Conservation (phyloP, 2,888 invertebrate genomes). For the Morinoia aosen region DNA sequence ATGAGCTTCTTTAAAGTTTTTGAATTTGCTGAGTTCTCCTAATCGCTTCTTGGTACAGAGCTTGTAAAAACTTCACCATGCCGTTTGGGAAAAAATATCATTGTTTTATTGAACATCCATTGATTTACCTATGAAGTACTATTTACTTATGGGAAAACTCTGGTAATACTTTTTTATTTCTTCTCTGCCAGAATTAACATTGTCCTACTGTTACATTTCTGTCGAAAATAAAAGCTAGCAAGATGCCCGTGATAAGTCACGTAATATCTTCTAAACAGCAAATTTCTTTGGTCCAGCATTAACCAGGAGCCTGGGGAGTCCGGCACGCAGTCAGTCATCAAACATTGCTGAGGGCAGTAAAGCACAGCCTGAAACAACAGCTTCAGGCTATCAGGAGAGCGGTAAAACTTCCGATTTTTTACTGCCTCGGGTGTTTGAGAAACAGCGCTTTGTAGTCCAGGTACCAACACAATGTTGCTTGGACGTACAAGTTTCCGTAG, state of each 20-base stretch:
- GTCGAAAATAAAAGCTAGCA: not conserved
- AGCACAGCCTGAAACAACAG: not conserved
- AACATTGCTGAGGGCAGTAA: not conserved
- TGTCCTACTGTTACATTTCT: not conserved
- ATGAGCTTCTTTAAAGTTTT: not conserved
- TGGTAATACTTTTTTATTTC: not conserved
- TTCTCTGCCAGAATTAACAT: not conserved
- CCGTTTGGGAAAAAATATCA: not conserved
- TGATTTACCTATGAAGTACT: not conserved
- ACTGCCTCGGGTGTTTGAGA: not conserved
- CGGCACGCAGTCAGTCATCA: not conserved
- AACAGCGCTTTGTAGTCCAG: not conserved
- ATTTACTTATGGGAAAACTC: not conserved
- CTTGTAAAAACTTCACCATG: not conserved
- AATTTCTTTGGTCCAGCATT: not conserved
- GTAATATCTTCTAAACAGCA: not conserved
- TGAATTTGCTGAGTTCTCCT: not conserved
- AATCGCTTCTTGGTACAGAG: not conserved
- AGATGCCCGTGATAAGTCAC: too few species aligned
- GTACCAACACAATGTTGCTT: not conserved
- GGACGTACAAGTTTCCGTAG: not conserved
- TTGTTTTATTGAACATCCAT: too few species aligned
- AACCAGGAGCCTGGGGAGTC: not conserved
- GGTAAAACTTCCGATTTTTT: not conserved
- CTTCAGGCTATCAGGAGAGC: not conserved